These are phyloP conservation scores for Salvator merianae DNA, from an alignment of 2,113 vertebrate genomes.

Conservation along the genomic window DNA sequence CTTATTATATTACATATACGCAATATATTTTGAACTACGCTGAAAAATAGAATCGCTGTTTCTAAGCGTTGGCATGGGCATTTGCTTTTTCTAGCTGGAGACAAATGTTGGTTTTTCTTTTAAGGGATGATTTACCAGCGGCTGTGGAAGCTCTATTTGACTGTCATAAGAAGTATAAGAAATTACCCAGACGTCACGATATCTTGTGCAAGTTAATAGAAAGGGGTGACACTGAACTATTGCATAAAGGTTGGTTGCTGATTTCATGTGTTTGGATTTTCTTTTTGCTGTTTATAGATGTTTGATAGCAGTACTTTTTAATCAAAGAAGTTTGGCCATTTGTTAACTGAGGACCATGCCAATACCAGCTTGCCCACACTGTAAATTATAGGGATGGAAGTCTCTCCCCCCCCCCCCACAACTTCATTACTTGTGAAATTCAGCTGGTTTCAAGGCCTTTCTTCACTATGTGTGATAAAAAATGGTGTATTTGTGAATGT, in stretches of 20 bases:
- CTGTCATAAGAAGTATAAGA: conserved; percentile 80
- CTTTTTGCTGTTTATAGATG: neutral
- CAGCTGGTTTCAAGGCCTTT: too few relatives aligned
- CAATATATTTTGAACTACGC: conserved; percentile 2
- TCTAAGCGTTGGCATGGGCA: neutral
- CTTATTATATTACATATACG: neutral
- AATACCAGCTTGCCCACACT: neutral
- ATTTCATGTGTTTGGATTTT: neutral
- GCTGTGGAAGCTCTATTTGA: conserved; percentile 80
- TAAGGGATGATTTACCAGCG: conserved; percentile 79
- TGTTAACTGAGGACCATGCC: neutral
- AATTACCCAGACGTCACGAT: conserved; percentile 83
- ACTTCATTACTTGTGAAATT: too few relatives aligned
- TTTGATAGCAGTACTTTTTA: neutral
- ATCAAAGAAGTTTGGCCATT: neutral
- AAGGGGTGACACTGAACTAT: conserved; percentile 85
- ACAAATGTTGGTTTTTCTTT: conserved; percentile 49
- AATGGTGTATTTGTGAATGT: too few relatives aligned
- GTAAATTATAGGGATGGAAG: too few relatives aligned
- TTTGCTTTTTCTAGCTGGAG: conserved; percentile 45
- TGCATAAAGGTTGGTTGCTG: conserved; percentile 86
- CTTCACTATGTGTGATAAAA: too few relatives aligned
- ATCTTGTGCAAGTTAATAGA: conserved; percentile 85
- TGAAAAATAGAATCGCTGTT: neutral
- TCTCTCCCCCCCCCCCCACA: too few relatives aligned